Evolutionary conservation across 1,140 invertebrate genomes (phyloP), one percentile per base, ranked within the genome.

Genomic region (Trissolcus basalis): DNA sequence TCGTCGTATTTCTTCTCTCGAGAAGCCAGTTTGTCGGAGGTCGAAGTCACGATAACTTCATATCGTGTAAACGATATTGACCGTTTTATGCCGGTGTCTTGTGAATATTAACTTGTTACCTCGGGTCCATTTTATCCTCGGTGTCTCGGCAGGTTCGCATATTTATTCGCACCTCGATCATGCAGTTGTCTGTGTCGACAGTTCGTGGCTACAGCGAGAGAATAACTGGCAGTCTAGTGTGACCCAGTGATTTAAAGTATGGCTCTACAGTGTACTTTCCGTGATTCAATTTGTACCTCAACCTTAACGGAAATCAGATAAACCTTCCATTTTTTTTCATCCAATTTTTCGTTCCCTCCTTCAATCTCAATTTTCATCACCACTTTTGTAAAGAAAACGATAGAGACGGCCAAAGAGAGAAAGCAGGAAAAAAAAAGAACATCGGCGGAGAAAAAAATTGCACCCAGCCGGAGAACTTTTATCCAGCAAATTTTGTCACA

Each of bases 11-110:
- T 79, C 47, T 63, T 75, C 71, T 80, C 79, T 77, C 68, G 73
- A 75, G 80, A 83, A 81, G 82, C 82, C 86, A 88, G 87, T 88
- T 82, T 81, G 85, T 87, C 86, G 85, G 84, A 82, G 85, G 83
- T 86, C 80, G 83, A 82, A 86, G 82, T 77, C 79, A 83, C 81
- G 83, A 80, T 80, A 85, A 86, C 81, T 81, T 86, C 81, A 81
- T 43, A 61, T 61, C 58, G 47, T 41, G 73, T 69, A 55, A 77
- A 79, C 58, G 64, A 50, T 56, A 74, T 74, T 68, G 53, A 63
- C 48, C 48, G 45, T 13, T 61, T 56, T 58, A 10, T 33, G 33
- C 64, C 77, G 63, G 63, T 75, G 60, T 16, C 10, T 36, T 13
- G 8, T 51, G 61, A 65, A 65, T 45, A 58, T 45, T 58, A 48